A percentile compares a stretch with the other conserved stretches of the same genome.
Conservation (phyloP, 2,113 vertebrate species). For the Coptodon bakossiorum region DNA sequence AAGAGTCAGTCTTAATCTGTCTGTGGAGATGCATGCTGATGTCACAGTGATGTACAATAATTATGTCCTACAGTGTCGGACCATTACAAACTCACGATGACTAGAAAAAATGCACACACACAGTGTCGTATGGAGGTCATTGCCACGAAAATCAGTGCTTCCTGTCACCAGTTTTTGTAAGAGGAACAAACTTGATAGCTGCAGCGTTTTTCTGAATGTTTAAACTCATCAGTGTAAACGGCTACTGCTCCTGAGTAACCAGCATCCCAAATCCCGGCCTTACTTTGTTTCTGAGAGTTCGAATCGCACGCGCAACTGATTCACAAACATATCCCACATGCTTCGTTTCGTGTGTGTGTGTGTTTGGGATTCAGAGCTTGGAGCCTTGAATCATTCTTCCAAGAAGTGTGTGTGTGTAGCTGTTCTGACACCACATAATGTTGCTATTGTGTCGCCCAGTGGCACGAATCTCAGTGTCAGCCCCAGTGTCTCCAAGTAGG, state of each 20-base stretch:
- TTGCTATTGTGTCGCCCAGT: slow-evolving; percentile 41
- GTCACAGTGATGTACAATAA: slow-evolving; percentile 18
- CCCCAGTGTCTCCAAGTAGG: slow-evolving; percentile 45
- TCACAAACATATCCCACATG: not conserved
- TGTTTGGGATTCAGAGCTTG: not conserved
- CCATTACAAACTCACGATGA: not conserved
- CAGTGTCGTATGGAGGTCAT: not conserved
- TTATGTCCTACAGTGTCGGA: slow-evolving; percentile 14
- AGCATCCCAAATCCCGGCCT: not conserved
- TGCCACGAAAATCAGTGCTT: not conserved
- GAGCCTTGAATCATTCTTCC: slow-evolving; percentile 2
- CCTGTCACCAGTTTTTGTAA: not conserved
- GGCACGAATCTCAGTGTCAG: slow-evolving; percentile 38
- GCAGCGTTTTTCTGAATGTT: not conserved
- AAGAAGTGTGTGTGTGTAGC: not conserved
- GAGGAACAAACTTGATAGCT: not conserved
- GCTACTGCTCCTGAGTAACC: not conserved
- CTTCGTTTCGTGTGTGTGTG: not conserved
- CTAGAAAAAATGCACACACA: not conserved
- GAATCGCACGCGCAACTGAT: not conserved
- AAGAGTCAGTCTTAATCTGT: slow-evolving; percentile 35
- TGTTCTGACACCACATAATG: slow-evolving; percentile 48
- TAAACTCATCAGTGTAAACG: slow-evolving; percentile 20
- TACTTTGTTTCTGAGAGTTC: not conserved
- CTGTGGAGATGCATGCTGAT: not conserved